Evolutionary conservation across 2,113 vertebrate genomes (phyloP).

Genomic region (Menura novaehollandiae): DNA sequence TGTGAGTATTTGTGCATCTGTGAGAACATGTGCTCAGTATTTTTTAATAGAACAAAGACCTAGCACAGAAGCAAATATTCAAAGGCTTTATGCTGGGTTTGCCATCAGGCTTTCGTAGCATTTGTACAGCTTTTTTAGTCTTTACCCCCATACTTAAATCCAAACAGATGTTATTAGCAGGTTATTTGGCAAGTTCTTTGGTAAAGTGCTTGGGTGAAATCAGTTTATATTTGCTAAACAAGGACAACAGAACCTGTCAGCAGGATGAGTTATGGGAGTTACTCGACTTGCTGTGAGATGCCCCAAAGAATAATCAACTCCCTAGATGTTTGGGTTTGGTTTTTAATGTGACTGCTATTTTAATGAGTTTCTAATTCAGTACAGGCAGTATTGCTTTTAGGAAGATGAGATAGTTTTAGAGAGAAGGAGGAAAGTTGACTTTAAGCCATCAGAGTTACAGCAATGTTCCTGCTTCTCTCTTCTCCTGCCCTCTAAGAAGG

Average conservation of each 20-base stretch:
- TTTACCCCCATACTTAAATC: neutral
- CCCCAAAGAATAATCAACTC: neutral
- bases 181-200: neutral
- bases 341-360: neutral
- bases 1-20: neutral
- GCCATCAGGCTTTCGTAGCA: neutral
- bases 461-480: neutral
- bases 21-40: rapidly evolving
- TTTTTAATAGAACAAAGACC: neutral
- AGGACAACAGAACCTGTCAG: neutral
- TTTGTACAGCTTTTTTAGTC: neutral
- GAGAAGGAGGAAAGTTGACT: neutral
- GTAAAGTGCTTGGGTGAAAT: neutral
- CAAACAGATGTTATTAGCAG: neutral
- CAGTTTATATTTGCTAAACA: neutral
- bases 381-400: neutral
- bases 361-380: neutral
- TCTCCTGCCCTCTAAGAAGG: neutral
- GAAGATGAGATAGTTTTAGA: neutral
- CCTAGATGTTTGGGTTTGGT: neutral
- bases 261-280: neutral
- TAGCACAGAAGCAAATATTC: neutral
- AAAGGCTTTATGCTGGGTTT: neutral
- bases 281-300: neutral
- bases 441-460: neutral